Evolutionary conservation across 2,888 invertebrate genomes (phyloP).

Genomic region (Lapara coniferarum): DNA sequence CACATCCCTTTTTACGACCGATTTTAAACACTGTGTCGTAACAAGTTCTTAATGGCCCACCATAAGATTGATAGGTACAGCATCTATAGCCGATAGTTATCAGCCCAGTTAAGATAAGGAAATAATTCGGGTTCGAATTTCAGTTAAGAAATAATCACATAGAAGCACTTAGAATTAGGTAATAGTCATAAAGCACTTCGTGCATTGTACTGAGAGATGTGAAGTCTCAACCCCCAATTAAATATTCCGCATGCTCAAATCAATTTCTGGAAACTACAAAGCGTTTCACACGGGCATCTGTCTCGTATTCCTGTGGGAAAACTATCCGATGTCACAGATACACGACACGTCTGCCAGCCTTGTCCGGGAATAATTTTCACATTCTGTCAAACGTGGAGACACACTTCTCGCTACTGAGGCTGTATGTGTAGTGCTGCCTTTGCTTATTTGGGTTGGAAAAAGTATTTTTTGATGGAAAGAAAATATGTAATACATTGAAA

Average conservation of each 20-base stretch:
- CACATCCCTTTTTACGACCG: conserved; percentile 12
- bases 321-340: conserved; percentile 36
- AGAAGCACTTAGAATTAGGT: too few relatives aligned
- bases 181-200: too few relatives aligned
- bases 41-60: background rate
- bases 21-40: background rate
- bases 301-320: conserved; percentile 42
- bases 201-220: too few relatives aligned
- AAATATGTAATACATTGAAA: too few relatives aligned
- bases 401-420: conserved; percentile 47
- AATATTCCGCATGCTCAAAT: background rate
- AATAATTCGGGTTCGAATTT: background rate
- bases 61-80: background rate
- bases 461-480: background rate
- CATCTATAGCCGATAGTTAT: background rate
- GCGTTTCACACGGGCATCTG: conserved; percentile 2
- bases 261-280: background rate
- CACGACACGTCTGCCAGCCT: conserved; percentile 39
- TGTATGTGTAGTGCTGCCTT: conserved; percentile 54
- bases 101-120: background rate
- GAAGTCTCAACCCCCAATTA: too few relatives aligned
- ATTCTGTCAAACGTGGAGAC: conserved; percentile 66
- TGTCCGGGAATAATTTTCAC: conserved; percentile 66
- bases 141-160: background rate
- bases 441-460: conserved; percentile 31